Evolutionary conservation across 2,113 vertebrate genomes (phyloP).

Genomic region (Nothocercus julius): DNA sequence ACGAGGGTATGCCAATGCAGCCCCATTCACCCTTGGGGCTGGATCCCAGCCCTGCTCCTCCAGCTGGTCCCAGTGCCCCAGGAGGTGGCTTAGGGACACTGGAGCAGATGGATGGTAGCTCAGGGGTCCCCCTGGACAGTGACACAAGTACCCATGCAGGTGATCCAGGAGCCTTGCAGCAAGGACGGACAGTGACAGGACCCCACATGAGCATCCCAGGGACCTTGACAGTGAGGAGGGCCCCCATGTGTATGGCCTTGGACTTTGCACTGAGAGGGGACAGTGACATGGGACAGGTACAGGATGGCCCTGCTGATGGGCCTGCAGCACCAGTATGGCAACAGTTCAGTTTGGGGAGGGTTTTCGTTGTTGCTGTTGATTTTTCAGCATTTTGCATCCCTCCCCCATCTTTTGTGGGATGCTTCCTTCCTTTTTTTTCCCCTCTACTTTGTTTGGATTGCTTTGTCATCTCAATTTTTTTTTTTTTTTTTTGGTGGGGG

Average conservation of each 20-base stretch:
- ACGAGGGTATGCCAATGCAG: accelerated
- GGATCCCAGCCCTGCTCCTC: neutral
- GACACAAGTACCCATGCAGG: accelerated
- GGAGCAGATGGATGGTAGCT: neutral
- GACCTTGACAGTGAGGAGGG: neutral
- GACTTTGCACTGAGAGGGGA: neutral
- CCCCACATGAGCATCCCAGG: neutral
- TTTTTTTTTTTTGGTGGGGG: no score
- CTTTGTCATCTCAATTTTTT: no score
- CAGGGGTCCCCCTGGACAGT: neutral
- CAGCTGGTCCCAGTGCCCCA: neutral
- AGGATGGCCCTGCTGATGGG: no score
- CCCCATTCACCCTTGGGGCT: neutral
- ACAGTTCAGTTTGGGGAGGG: no score
- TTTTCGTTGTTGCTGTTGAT: neutral
- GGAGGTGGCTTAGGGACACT: neutral
- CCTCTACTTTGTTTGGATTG: no score
- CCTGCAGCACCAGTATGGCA: no score
- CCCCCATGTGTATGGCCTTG: no score
- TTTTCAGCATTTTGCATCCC: neutral
- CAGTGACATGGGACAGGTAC: no score
- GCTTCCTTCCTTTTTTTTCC: neutral
- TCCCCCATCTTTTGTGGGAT: neutral
- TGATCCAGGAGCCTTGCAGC: neutral
- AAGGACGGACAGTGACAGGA: accelerated